These are phyloP conservation scores for Petroica traversi DNA, from an alignment of 2,113 vertebrate genomes.

Conservation along the genomic window DNA sequence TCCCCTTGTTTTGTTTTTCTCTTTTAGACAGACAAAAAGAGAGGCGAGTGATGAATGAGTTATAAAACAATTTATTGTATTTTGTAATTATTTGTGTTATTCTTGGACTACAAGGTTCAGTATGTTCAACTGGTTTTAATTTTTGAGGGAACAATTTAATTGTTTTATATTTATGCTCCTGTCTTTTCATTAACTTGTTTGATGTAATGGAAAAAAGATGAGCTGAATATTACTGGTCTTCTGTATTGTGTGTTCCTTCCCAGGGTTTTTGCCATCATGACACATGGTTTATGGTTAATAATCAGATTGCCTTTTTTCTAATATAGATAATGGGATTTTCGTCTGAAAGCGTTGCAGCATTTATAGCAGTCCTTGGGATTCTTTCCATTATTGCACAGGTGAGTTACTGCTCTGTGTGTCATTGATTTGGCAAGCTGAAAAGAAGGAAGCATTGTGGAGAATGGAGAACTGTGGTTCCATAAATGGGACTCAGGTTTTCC, in stretches of 20 bases:
- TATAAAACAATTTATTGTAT: accelerated
- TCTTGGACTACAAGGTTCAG: not conserved
- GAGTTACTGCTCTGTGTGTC: not conserved
- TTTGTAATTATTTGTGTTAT: not conserved
- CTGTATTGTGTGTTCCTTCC: not conserved
- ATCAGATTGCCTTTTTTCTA: not conserved
- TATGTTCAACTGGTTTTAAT: not conserved
- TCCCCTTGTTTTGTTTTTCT: not conserved
- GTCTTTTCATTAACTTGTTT: not conserved
- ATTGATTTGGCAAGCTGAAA: not conserved
- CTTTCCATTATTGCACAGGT: slow-evolving; percentile 90
- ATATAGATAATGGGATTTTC: slow-evolving; percentile 89
- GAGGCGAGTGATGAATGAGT: not conserved
- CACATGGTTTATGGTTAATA: not conserved
- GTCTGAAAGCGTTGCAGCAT: slow-evolving; percentile 85
- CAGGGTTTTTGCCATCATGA: not conserved
- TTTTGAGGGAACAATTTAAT: not conserved
- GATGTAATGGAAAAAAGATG: not conserved
- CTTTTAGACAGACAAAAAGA: not conserved
- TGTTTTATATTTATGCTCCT: not conserved
- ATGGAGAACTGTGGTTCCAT: accelerated
- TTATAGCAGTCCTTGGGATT: slow-evolving; percentile 88
- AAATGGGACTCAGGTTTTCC: not conserved
- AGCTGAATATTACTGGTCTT: not conserved
- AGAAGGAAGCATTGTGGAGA: not conserved